Evolutionary conservation across 2,888 invertebrate species (phyloP), one percentile per base, ranked within the genome.

Genomic region (Caenorhabditis uteleia): DNA sequence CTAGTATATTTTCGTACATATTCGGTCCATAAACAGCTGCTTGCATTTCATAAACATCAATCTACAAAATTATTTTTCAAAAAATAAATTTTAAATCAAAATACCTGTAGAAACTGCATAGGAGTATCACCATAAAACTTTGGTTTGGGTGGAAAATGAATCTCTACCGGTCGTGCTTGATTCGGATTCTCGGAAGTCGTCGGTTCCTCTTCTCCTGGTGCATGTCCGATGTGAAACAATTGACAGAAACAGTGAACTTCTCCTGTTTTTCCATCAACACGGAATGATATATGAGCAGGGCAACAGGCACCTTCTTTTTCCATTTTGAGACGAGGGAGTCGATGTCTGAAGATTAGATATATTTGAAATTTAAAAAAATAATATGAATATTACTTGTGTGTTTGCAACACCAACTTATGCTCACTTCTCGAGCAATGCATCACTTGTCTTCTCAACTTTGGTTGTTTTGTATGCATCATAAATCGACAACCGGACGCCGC

Each of bases 401-500:
- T 68, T 42, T 71, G 71, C 27, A 71, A 21, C 33, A 71, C 60
- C 26, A 68, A 34, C 21, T 68, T 71, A 38, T 71, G 71, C 25
- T 71, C 71, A 54, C 71, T 71, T 34, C 57, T 62, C 10, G 68
- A 44, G 27, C 71, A 71, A 50, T 71, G 71, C 56, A 71, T 56
- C 12, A 70, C 59, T 38, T 71, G 71, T 50, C 71, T 21, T 20
- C 66, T 54, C 14, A 56, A 45, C 34, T 67, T 66, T 20, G 71
- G 68, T 40, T 71, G 71, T 40, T 71, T 71, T 18, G 71, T 64
- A 40, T 68, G 66, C 66, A 68, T 68, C 55, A 71, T 62, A 21
- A 59, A 71, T 16, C 59, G 45, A 33, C 56, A 64, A n/a, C 65
- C 50, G 2, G 61, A 51, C 0, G 71, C 44, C 12, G 40, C 5